Percentiles rank a stretch among this genome's conserved stretches.
These are phyloP conservation scores for Metaphire vulgaris DNA, from an alignment of 1,140 invertebrate species.

Conservation along the genomic window DNA sequence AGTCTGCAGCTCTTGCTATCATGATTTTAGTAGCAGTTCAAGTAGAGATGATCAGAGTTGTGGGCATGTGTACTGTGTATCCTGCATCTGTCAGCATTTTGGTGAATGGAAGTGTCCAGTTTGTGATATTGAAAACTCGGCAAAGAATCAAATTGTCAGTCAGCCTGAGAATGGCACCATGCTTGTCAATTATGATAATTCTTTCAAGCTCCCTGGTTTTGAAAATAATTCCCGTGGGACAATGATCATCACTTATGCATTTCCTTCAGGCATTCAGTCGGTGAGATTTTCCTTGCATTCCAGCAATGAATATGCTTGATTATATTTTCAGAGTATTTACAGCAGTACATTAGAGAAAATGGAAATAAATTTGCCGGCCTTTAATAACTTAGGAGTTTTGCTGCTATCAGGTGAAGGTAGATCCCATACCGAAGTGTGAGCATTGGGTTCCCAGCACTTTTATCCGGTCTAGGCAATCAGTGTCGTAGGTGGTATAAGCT, in stretches of 20 bases:
- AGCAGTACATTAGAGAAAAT: no score
- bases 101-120: neutral
- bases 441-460: no score
- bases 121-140: neutral
- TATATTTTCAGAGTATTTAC: no score
- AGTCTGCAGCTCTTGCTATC: neutral
- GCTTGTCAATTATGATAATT: neutral
- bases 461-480: no score
- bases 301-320: no score
- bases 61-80: neutral
- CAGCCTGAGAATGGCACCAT: neutral
- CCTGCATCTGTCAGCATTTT: neutral
- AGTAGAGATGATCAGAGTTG: neutral
- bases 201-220: neutral
- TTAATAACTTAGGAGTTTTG: no score
- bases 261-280: neutral
- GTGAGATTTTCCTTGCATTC: no score
- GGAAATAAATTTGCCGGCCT: no score
- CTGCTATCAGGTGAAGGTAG: no score
- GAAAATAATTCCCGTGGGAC: neutral
- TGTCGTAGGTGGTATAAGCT: no score
- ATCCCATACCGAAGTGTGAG: no score
- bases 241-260: neutral
- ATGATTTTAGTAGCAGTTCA: neutral
- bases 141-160: neutral